Evolutionary conservation across 2,888 invertebrate species (phyloP), one percentile per base, ranked within the genome.

Genomic region (Agrotis segetum): DNA sequence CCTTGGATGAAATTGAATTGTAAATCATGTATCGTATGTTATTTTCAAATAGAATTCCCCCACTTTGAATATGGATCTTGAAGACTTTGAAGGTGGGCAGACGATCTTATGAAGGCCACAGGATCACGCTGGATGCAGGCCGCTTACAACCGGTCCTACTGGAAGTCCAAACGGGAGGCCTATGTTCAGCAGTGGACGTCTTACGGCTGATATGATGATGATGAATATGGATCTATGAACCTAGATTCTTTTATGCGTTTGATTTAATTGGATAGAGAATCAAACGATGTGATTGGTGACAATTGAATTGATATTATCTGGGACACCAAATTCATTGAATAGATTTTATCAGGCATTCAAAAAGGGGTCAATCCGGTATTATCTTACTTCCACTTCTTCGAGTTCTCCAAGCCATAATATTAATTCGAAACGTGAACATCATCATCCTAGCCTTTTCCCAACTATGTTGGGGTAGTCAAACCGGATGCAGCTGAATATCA

Each of bases 1-100:
- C 67, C 77, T 74, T 79, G 65, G 29, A 47, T 55, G 69, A 56
- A 67, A 76, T 79, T 68, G 66, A 63, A 72, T 71, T 74, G 56
- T 75, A 60, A 73, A 79, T 76, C 67, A 65, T 71, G 53, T 55
- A 71, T 62, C 44, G 52, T 49, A 49, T n/a, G 29, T 67, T 49
- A 56, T 67, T 53, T 50, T 76, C 17, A 67, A 76, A 67, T 34
- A 21, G 14, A 2, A 76, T 34, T 24, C 34, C 47, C 29, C n/a
- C 55, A 44, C 40, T 75, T 65, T 74, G 47, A 29, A 47, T 66
- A 66, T 3, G 47, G 11, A 40, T 17, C 7, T 13, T 2, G 2
- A 29, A 0, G 0, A 53, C 17, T 53, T 13, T 13, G 29, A 2
- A 3, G 4, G 5, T n/a, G n/a, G n/a, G n/a, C n/a, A n/a, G n/a